phyloP scores from a whole-genome alignment of 2,113 vertebrate species.

The Nematolebias whitei region DNA sequence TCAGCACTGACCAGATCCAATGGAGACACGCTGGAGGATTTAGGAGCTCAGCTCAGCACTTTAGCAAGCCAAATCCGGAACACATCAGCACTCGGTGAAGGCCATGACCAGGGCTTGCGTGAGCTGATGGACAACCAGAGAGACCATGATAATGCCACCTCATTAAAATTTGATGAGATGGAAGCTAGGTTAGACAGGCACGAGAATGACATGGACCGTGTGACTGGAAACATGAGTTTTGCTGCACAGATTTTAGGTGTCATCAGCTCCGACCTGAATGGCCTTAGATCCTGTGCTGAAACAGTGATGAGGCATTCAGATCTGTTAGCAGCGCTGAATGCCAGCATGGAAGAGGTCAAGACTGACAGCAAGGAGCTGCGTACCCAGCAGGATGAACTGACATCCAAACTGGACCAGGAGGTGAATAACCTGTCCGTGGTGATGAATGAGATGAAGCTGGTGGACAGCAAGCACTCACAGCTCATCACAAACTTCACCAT shows the following conservation, averaged over 20 bases:
- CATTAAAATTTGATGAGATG: conserved; percentile 84
- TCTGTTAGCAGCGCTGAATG: conserved; percentile 86
- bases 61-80: conserved; percentile 92
- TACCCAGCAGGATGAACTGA: conserved; percentile 88
- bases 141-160: conserved; percentile 89
- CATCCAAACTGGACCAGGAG: conserved; percentile 89
- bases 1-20: conserved; percentile 89
- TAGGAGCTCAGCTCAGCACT: conserved; percentile 87
- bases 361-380: conserved; percentile 85
- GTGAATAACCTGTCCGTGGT: conserved; percentile 90
- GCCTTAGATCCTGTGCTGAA: conserved; percentile 91
- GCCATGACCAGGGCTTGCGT: conserved; percentile 88
- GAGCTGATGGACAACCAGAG: conserved; percentile 92
- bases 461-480: conserved; percentile 95
- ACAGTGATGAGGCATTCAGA: conserved; percentile 89
- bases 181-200: conserved; percentile 88
- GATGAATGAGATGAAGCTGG: conserved; percentile 98
- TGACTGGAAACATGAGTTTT: conserved; percentile 93
- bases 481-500: conserved; percentile 99
- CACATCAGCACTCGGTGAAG: conserved; percentile 84
- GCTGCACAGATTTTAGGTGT: conserved; percentile 89
- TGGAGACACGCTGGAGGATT: conserved; percentile 90
- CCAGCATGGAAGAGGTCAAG: conserved; percentile 84
- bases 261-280: conserved; percentile 88
- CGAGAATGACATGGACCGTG: conserved; percentile 87